These are phyloP conservation scores for Cyanistes caeruleus DNA, from an alignment of 2,113 vertebrate species.

Conservation along the genomic window DNA sequence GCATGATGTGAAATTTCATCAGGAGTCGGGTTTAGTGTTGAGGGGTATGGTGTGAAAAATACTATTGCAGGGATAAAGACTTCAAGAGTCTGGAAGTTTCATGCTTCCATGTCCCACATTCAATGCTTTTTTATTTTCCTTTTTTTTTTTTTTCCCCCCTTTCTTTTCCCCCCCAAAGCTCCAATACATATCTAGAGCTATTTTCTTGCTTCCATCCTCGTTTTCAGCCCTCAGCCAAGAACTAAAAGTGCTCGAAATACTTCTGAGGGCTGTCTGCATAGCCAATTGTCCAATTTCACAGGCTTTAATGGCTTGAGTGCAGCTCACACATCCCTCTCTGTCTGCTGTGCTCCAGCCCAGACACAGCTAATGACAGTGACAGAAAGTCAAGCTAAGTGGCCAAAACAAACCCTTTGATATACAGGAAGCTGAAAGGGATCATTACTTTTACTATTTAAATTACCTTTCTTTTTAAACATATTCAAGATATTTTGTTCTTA, in stretches of 20 bases:
- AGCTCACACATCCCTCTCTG: background rate
- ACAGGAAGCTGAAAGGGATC: background rate
- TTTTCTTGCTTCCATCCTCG: background rate
- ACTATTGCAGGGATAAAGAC: background rate
- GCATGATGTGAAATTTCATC: background rate
- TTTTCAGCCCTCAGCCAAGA: constrained; percentile 1
- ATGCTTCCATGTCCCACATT: background rate
- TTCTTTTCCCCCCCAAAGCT: background rate
- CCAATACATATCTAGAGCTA: background rate
- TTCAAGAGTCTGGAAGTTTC: background rate
- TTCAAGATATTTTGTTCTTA: background rate
- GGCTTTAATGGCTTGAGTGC: background rate
- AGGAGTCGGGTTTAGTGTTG: background rate
- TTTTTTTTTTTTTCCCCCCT: too few relatives aligned
- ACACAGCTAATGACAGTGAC: background rate
- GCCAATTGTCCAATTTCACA: constrained; percentile 45
- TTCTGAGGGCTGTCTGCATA: constrained; percentile 38
- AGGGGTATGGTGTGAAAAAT: background rate
- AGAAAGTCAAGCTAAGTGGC: background rate
- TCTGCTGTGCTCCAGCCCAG: background rate
- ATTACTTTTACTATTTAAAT: background rate
- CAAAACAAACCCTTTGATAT: constrained; percentile 37
- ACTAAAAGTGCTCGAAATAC: background rate
- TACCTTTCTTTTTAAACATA: background rate
- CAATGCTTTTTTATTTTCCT: background rate